These are phyloP conservation scores for Pocota personata DNA, from an alignment of 2,888 invertebrate species.

Conservation along the genomic window DNA sequence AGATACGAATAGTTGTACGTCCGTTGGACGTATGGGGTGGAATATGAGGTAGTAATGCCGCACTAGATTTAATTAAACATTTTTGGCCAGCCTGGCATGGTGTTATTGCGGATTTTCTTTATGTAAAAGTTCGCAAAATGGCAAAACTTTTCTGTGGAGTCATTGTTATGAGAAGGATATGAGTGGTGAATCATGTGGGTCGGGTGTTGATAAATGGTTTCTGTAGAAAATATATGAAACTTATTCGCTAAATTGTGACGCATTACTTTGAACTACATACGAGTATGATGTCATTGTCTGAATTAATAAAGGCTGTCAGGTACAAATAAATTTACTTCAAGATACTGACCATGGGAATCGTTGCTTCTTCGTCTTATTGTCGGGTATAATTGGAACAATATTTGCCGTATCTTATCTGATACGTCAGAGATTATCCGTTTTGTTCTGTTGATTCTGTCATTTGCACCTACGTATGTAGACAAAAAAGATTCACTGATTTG, in stretches of 20 bases:
- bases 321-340: not conserved
- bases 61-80: conserved; percentile 29
- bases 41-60: conserved; percentile 18
- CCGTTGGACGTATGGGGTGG: not conserved
- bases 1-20: not conserved
- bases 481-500: no score
- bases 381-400: no score
- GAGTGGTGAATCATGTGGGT: not conserved
- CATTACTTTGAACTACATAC: not conserved
- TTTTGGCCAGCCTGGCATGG: not conserved
- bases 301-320: not conserved
- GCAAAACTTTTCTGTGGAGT: not conserved
- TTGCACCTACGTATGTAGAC: no score
- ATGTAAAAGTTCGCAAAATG: not conserved
- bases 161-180: not conserved
- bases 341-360: no score
- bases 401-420: no score
- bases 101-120: conserved; percentile 22
- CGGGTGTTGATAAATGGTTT: not conserved
- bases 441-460: no score
- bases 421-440: no score
- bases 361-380: no score
- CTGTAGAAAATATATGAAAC: not conserved
- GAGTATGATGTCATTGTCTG: not conserved
- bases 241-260: not conserved